Percentiles rank a stretch among this genome's conserved stretches.
phyloP scores from a whole-genome alignment of 2,113 vertebrate species.

The Apteryx owenii region DNA sequence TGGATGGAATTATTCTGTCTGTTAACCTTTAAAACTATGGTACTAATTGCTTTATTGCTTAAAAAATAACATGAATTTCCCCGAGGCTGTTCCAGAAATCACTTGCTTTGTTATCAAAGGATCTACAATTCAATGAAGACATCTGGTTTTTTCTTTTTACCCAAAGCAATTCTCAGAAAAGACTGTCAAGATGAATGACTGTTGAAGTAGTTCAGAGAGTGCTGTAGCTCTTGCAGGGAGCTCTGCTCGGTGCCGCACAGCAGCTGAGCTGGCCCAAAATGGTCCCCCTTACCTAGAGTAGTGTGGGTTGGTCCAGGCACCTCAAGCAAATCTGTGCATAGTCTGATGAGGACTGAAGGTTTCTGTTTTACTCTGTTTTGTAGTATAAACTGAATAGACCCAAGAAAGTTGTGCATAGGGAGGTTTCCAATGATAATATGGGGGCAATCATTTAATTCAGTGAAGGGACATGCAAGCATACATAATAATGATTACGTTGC shows the following conservation, averaged over 20 bases:
- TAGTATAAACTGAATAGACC: no score
- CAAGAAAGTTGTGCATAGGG: no score
- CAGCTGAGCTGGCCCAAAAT: not conserved
- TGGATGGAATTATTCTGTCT: not conserved
- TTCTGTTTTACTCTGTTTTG: no score
- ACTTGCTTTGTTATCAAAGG: conserved; percentile 39
- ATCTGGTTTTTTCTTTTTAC: not conserved
- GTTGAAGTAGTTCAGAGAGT: not conserved
- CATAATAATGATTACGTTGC: no score
- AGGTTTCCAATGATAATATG: no score
- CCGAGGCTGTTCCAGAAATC: conserved; percentile 24
- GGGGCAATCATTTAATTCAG: no score
- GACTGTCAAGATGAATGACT: not conserved
- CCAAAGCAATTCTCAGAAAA: not conserved
- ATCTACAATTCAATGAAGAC: conserved; percentile 38
- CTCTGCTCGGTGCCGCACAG: not conserved
- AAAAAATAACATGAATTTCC: conserved; percentile 10
- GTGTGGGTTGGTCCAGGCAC: not conserved
- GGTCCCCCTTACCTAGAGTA: not conserved
- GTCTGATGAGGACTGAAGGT: no score
- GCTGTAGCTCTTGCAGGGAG: not conserved
- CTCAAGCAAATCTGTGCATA: not conserved
- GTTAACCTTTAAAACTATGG: conserved; percentile 41
- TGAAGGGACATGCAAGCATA: no score
- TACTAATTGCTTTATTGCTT: conserved; percentile 60